phyloP scores from a whole-genome alignment of 1,140 invertebrate genomes.

The Onthophagus taurus region DNA sequence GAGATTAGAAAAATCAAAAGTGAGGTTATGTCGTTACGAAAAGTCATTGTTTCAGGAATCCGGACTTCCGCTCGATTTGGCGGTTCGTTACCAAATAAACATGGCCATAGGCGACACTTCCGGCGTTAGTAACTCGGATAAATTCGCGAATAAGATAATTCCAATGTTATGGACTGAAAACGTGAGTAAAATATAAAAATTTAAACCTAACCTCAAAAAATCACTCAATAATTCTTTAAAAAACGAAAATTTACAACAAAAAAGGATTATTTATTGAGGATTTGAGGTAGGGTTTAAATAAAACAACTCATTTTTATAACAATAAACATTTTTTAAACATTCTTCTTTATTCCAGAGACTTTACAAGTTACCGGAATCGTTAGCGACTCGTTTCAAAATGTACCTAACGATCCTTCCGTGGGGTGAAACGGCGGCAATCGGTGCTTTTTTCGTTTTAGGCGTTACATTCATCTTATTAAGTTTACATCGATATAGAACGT shows the following conservation, averaged over 20 bases:
- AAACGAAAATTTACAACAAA: constrained; percentile 3
- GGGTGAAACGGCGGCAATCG: constrained; percentile 47
- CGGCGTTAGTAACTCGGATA: constrained; percentile 47
- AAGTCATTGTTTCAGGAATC: constrained; percentile 43
- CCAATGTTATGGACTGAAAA: constrained; percentile 78
- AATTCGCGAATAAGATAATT: constrained; percentile 57
- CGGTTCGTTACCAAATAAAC: constrained; percentile 73
- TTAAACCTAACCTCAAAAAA: neutral
- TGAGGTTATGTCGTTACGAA: neutral
- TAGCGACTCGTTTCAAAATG: constrained; percentile 56
- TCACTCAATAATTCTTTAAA: constrained; percentile 1
- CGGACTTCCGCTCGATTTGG: constrained; percentile 63
- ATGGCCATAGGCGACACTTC: constrained; percentile 62
- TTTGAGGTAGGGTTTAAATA: neutral
- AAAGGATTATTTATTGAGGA: neutral
- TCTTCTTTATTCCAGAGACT: constrained; percentile 47
- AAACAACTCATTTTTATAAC: too few species aligned
- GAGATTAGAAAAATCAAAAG: too few species aligned
- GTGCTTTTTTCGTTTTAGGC: constrained; percentile 48
- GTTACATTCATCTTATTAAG: constrained; percentile 40
- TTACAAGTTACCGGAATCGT: constrained; percentile 48
- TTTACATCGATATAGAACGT: constrained; percentile 19
- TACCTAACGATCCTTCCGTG: constrained; percentile 61
- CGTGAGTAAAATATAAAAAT: constrained; percentile 47
- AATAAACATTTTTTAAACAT: too few species aligned